Evolutionary conservation across 2,797 vertebrate genomes (phyloP).

Genomic region (Serranus cabrilla): DNA sequence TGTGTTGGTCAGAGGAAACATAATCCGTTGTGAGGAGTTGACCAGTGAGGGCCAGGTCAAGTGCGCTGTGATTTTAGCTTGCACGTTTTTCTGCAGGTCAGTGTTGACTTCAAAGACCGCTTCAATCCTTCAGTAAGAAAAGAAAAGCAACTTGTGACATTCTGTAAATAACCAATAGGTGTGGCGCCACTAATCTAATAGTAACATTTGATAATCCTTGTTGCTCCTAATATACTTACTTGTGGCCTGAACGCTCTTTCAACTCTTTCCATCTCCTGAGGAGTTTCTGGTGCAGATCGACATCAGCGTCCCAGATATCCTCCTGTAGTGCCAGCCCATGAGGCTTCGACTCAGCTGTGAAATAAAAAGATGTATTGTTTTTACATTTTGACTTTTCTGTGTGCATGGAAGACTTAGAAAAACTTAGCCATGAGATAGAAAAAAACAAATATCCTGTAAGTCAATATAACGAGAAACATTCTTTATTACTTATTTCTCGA

Average conservation of each 20-base stretch:
- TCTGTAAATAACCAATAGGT: not conserved
- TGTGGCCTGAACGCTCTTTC: conserved; percentile 89
- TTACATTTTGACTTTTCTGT: not conserved
- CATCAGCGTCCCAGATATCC: conserved; percentile 94
- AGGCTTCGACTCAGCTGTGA: conserved; percentile 90
- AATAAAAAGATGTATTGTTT: not conserved
- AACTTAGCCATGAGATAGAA: no score
- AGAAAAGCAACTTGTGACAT: conserved; percentile 11
- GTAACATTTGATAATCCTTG: not conserved
- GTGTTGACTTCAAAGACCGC: conserved; percentile 97
- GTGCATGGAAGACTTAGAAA: no score
- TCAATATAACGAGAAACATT: no score
- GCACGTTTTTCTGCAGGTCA: conserved; percentile 96
- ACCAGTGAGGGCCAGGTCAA: conserved; percentile 95
- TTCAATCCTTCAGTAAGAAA: conserved; percentile 82
- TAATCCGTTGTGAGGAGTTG: conserved; percentile 88
- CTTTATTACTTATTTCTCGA: no score
- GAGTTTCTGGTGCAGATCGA: conserved; percentile 93
- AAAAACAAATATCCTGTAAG: no score
- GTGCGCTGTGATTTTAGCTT: conserved; percentile 91
- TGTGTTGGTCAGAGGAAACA: conserved; percentile 95
- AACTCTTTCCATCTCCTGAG: conserved; percentile 93
- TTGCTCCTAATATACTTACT: conserved; percentile 78
- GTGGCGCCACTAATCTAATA: conserved; percentile 2
- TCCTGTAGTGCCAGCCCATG: conserved; percentile 92